Evolutionary conservation across 2,888 invertebrate genomes (phyloP).

Genomic region (Odontocerum albicorne): DNA sequence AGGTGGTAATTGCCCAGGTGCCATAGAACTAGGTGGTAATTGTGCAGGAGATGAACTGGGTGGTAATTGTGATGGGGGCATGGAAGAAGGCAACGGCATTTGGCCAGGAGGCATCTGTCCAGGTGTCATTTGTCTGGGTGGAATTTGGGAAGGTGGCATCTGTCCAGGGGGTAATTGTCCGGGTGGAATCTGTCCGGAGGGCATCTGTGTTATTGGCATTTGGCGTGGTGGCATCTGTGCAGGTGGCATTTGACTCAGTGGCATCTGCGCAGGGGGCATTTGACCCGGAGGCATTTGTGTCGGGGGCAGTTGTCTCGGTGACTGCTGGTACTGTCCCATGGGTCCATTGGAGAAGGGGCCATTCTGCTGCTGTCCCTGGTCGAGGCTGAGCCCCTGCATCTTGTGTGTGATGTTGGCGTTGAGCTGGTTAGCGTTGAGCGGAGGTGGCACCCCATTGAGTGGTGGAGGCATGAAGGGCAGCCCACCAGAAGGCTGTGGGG

Average conservation of each 20-base stretch:
- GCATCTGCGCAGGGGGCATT: constrained; percentile 36
- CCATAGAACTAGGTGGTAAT: constrained; percentile 35
- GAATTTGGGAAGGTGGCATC: constrained; percentile 26
- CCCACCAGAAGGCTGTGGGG: constrained; percentile 43
- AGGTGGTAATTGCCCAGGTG: constrained; percentile 30
- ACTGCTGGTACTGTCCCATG: constrained; percentile 13
- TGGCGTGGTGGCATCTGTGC: constrained; percentile 41
- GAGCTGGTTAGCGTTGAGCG: constrained; percentile 40
- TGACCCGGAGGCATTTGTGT: constrained; percentile 34
- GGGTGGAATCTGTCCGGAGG: constrained; percentile 41
- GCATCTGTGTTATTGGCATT: constrained; percentile 44
- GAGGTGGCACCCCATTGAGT: constrained; percentile 46
- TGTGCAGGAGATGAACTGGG: constrained; percentile 35
- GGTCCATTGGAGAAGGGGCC: constrained; percentile 32
- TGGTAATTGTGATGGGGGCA: constrained; percentile 36
- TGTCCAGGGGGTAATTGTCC: constrained; percentile 33
- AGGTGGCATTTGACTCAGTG: constrained; percentile 42
- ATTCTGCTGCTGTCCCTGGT: constrained; percentile 41
- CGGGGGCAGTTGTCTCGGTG: constrained; percentile 35
- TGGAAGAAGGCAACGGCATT: constrained; percentile 32
- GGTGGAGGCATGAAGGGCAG: constrained; percentile 51
- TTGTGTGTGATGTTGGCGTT: constrained; percentile 48
- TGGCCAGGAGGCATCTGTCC: constrained; percentile 36
- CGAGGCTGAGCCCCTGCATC: constrained; percentile 52
- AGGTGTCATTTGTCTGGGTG: constrained; percentile 38